These are phyloP conservation scores for Symphodus melops DNA, from an alignment of 2,113 vertebrate species.

Conservation along the genomic window DNA sequence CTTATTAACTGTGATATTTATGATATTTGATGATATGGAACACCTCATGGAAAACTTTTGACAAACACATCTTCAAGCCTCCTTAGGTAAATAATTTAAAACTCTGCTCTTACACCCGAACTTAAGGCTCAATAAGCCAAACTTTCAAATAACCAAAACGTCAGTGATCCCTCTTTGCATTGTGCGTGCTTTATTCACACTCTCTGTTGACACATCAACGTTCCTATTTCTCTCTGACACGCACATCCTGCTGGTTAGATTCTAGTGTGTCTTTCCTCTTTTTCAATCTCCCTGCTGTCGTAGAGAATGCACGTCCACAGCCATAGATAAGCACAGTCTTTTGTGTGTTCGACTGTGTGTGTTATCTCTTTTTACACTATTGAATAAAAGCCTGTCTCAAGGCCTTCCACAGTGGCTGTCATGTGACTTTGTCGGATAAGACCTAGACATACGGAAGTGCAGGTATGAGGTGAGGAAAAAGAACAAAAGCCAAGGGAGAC, in stretches of 20 bases:
- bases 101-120: not conserved
- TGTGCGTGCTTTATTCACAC: constrained; percentile 13
- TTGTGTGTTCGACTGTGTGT: constrained; percentile 45
- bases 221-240: constrained; percentile 47
- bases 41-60: not conserved
- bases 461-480: not conserved
- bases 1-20: not conserved
- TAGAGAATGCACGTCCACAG: constrained; percentile 36
- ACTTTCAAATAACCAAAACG: constrained; percentile 17
- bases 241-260: constrained; percentile 33
- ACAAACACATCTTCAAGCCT: not conserved
- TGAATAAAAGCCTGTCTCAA: constrained; percentile 72
- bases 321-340: constrained; percentile 59
- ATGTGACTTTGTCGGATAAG: constrained; percentile 47
- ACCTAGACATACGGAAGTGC: constrained; percentile 4
- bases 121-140: constrained; percentile 1
- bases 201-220: constrained; percentile 38
- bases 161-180: constrained; percentile 22
- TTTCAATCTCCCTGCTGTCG: constrained; percentile 31
- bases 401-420: constrained; percentile 49
- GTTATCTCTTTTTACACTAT: constrained; percentile 58
- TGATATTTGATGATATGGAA: too few species aligned
- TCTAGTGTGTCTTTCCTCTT: constrained; percentile 30
- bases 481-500: constrained; percentile 24
- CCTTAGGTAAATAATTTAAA: not conserved